phyloP scores from a whole-genome alignment of 2,888 invertebrate genomes.

The Sarcophaga caerulescens region DNA sequence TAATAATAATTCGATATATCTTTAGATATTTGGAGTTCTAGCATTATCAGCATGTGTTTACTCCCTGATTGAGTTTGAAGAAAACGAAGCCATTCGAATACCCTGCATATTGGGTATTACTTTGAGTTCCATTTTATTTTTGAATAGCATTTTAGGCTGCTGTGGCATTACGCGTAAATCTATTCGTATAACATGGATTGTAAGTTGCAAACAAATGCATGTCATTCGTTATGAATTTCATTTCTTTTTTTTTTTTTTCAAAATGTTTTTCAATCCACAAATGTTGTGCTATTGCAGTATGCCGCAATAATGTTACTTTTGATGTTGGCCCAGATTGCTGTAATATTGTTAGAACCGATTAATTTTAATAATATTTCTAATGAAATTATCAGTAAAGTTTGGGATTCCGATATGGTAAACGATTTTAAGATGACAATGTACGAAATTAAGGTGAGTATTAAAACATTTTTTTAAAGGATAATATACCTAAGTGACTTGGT shows the following conservation, averaged over 20 bases:
- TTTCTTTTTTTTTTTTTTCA: background rate
- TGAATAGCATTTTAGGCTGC: constrained; percentile 74
- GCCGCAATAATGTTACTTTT: constrained; percentile 72
- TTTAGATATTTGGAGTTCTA: constrained; percentile 73
- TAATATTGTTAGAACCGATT: constrained; percentile 74
- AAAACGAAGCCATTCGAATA: constrained; percentile 72
- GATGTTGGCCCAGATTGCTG: constrained; percentile 73
- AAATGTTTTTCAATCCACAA: background rate
- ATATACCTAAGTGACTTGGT: too few species aligned
- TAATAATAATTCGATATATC: background rate
- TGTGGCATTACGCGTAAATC: constrained; percentile 72
- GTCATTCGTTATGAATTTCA: background rate
- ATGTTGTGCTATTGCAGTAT: constrained; percentile 69
- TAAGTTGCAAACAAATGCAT: constrained; percentile 69
- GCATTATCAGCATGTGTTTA: constrained; percentile 74
- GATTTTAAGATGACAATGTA: constrained; percentile 72
- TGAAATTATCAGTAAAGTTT: constrained; percentile 73
- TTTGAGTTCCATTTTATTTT: constrained; percentile 72
- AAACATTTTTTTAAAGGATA: too few species aligned
- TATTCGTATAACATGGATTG: constrained; percentile 73
- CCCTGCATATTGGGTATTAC: constrained; percentile 76
- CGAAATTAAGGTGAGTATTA: constrained; percentile 73
- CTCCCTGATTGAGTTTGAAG: constrained; percentile 71
- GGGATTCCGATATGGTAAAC: constrained; percentile 72
- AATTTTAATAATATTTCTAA: constrained; percentile 73